Evolutionary conservation across 1,140 invertebrate genomes (phyloP), one percentile per base, ranked within the genome.

Genomic region (Neomicropteryx cornuta): DNA sequence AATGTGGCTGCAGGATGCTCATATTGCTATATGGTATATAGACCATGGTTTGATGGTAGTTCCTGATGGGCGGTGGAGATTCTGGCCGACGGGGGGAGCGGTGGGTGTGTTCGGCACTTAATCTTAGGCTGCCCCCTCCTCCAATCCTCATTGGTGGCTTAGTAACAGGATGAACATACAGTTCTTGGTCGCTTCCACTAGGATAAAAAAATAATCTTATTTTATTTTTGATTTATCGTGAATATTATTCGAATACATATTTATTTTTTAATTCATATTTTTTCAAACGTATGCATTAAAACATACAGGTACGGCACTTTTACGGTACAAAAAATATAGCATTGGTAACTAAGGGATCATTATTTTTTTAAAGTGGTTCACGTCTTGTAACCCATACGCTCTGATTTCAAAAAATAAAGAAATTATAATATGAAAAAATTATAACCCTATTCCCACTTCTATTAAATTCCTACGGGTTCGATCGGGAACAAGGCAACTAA

Each of bases 1-100:
- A 64, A 31, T 66, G 60, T 13, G 64, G 60, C 28, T 62, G 58
- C 1, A 49, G 44, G 19, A 28, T 39, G 24, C 43, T 17, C n/a
- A n/a, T n/a, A 31, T 42, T 71, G 45, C 75, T 81, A 52, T 83
- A 85, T 1, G 81, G 81, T 20, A 85, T 79, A 33, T 83, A 73
- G n/a, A 79, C 76, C 68, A 85, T 78, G 1, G 81, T 80, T 44
- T 79, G 75, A 39, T 79, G 76, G 47, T 77, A 73, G 42, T 64
- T 74, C 18, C 73, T 62, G 11, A 76, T 66, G 4, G 77, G 76
- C 0, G 77, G 76, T 5, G 77, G 77, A 0, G 76, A 78, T 56
- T 77, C 73, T 0, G 76, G 75, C 16, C 76, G 52, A 11, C 74
- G 49, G 20, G 58, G 58, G 4, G 58, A 53, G 39, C 66, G 67